These are phyloP conservation scores for Nebria brevicollis DNA, from an alignment of 2,888 invertebrate species.

Conservation along the genomic window DNA sequence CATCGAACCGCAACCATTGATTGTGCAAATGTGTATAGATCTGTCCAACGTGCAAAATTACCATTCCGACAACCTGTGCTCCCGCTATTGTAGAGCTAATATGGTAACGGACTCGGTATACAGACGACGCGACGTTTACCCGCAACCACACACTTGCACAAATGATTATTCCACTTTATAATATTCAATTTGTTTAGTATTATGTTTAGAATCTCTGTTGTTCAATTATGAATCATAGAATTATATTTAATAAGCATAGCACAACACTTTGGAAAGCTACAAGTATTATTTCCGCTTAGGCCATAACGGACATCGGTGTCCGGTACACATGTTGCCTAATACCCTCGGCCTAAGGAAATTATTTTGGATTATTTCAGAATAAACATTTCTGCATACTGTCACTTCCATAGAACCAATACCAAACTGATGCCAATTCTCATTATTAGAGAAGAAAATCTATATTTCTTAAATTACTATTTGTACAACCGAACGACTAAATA, in stretches of 20 bases:
- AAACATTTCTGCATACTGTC: too few relatives aligned
- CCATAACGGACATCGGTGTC: too few relatives aligned
- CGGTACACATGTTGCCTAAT: too few relatives aligned
- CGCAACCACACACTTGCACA: neutral
- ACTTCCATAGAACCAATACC: too few relatives aligned
- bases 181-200: neutral
- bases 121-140: neutral
- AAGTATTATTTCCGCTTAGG: too few relatives aligned
- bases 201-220: neutral
- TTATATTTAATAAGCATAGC: neutral
- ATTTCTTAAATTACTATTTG: too few relatives aligned
- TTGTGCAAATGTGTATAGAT: constrained; percentile 29
- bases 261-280: too few relatives aligned
- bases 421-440: too few relatives aligned
- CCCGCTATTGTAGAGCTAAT: constrained; percentile 24
- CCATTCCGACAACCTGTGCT: constrained; percentile 13
- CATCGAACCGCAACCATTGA: constrained; percentile 7
- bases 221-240: neutral
- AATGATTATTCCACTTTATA: neutral
- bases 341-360: too few relatives aligned
- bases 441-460: too few relatives aligned
- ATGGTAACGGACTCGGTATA: constrained; percentile 11
- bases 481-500: too few relatives aligned
- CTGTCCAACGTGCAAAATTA: constrained; percentile 10
- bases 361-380: too few relatives aligned